Percentiles rank a stretch among this genome's conserved stretches.
These are phyloP conservation scores for Tenebrosternarchus preto DNA, from an alignment of 2,113 vertebrate genomes.

Conservation along the genomic window DNA sequence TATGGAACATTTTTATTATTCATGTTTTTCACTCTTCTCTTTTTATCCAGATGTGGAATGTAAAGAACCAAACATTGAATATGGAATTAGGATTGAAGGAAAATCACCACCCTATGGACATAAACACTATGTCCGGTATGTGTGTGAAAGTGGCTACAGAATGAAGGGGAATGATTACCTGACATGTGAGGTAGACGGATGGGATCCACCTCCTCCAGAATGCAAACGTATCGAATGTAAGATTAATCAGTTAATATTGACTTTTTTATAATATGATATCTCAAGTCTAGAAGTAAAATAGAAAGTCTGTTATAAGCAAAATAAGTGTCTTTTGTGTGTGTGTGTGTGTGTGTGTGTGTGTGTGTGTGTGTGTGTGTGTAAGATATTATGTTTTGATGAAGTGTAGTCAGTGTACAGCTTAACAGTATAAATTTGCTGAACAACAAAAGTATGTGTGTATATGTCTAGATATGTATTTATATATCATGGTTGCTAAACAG, in stretches of 20 bases:
- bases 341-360: too few relatives aligned
- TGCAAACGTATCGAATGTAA: background rate
- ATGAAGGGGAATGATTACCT: background rate
- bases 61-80: fast-evolving
- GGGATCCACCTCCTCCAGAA: background rate
- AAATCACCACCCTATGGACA: constrained; percentile 23
- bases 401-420: too few relatives aligned
- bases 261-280: too few relatives aligned
- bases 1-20: background rate
- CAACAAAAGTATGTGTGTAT: too few relatives aligned
- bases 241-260: background rate
- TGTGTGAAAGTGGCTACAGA: constrained; percentile 35
- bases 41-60: constrained; percentile 57
- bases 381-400: too few relatives aligned
- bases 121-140: background rate
- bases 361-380: too few relatives aligned
- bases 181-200: constrained; percentile 12
- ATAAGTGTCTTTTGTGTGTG: too few relatives aligned
- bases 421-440: too few relatives aligned
- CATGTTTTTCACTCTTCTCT: constrained; percentile 9
- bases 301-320: too few relatives aligned
- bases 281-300: too few relatives aligned
- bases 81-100: fast-evolving
- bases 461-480: too few relatives aligned
- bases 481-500: too few relatives aligned